A percentile compares a stretch with the other conserved stretches of the same genome.
Conservation (phyloP, 92 coral and sea anemone genomes). For the Parazoanthus swiftii region DNA sequence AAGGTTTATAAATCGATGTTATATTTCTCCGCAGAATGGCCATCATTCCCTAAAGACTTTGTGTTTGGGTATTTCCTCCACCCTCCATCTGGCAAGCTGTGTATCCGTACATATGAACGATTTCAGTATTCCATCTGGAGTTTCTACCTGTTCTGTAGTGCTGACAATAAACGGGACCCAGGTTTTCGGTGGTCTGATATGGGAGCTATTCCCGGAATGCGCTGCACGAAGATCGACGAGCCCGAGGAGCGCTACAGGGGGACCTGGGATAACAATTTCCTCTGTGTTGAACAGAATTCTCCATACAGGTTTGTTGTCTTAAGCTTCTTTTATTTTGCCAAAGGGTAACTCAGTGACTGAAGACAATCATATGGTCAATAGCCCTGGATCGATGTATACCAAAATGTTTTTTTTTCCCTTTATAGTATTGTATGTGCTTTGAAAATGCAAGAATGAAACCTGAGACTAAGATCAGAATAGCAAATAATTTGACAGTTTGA, state of each 20-base stretch:
- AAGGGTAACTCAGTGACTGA: neutral
- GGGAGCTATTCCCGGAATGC: slow-evolving; percentile 51
- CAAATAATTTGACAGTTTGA: too few relatives aligned
- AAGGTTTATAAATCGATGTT: neutral
- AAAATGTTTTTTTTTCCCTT: too few relatives aligned
- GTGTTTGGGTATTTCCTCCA: slow-evolving; percentile 59
- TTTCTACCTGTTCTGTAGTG: slow-evolving; percentile 72
- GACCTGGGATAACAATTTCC: slow-evolving; percentile 81
- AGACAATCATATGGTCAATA: neutral
- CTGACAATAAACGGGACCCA: slow-evolving; percentile 77
- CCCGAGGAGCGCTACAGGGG: slow-evolving; percentile 56
- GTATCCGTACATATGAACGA: slow-evolving; percentile 77
- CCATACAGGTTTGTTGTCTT: slow-evolving; percentile 71
- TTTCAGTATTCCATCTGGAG: slow-evolving; percentile 67
- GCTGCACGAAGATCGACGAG: slow-evolving; percentile 71
- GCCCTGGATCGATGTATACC: too few relatives aligned
- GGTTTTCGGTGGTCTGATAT: slow-evolving; percentile 81
- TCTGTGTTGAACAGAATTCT: slow-evolving; percentile 69
- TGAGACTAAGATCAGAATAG: too few relatives aligned
- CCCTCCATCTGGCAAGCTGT: slow-evolving; percentile 60
- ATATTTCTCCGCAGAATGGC: slow-evolving; percentile 80
- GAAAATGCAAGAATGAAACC: too few relatives aligned
- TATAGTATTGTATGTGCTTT: too few relatives aligned
- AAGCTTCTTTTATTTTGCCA: neutral
- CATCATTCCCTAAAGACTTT: slow-evolving; percentile 84